Conservation (phyloP, 2,888 invertebrate genomes). For the Desoria tigrina region DNA sequence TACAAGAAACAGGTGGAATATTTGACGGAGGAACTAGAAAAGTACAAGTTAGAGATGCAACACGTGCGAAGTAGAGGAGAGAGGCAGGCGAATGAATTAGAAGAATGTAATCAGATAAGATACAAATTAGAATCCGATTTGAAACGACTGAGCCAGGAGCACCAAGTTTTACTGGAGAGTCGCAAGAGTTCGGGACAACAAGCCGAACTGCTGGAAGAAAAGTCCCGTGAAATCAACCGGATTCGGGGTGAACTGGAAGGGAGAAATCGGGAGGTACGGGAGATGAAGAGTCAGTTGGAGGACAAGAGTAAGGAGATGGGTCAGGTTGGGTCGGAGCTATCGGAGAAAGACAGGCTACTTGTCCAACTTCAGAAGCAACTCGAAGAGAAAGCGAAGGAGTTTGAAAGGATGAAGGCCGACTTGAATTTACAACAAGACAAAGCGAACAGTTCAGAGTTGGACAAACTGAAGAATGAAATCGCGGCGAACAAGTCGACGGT, state of each 20-base stretch:
- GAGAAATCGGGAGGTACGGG: neutral
- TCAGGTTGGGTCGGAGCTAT: neutral
- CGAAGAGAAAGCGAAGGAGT: conserved; percentile 60
- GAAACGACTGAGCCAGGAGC: neutral
- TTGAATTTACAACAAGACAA: conserved; percentile 64
- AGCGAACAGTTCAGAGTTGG: conserved; percentile 67
- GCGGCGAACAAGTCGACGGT: conserved; percentile 65
- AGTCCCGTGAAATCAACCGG: neutral
- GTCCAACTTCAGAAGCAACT: conserved; percentile 59
- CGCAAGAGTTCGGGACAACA: too few relatives aligned
- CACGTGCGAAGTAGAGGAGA: conserved; percentile 68
- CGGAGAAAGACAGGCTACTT: conserved; percentile 42
- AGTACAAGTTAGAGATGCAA: conserved; percentile 61
- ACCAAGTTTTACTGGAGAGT: neutral
- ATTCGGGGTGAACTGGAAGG: neutral
- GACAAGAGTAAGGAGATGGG: neutral
- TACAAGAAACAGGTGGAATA: conserved; percentile 65
- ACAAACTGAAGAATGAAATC: conserved; percentile 55
- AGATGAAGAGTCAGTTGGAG: neutral
- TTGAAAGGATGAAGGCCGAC: conserved; percentile 82
- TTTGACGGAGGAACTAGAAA: conserved; percentile 75
- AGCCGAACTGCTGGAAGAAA: too few relatives aligned
- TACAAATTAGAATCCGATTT: conserved; percentile 8
- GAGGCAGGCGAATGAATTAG: conserved; percentile 61
- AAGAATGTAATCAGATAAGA: conserved; percentile 59